phyloP scores from a whole-genome alignment of 1,140 invertebrate genomes.

The Listronotus oregonensis region DNA sequence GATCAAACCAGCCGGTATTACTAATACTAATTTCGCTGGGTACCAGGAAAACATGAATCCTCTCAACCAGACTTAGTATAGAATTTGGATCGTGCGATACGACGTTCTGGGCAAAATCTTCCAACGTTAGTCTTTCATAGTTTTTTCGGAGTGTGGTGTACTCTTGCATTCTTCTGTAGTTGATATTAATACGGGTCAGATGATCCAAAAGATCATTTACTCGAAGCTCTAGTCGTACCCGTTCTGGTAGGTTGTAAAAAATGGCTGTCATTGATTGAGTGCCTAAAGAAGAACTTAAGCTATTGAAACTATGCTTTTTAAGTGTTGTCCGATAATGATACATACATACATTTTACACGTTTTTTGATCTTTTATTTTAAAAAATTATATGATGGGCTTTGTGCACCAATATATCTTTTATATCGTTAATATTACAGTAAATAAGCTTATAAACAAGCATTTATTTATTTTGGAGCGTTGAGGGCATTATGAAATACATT shows the following conservation, averaged over 20 bases:
- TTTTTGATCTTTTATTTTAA: no score
- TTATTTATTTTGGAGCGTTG: no score
- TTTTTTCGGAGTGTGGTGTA: slow-evolving; percentile 55
- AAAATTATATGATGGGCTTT: no score
- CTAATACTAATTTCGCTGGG: slow-evolving; percentile 55
- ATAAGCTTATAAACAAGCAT: no score
- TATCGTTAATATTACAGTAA: no score
- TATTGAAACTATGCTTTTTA: no score
- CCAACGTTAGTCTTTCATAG: slow-evolving; percentile 67
- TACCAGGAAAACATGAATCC: slow-evolving; percentile 65
- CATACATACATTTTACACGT: no score
- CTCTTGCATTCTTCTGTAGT: slow-evolving; percentile 61
- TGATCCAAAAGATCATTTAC: slow-evolving; percentile 64
- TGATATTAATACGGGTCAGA: slow-evolving; percentile 62
- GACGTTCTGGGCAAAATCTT: slow-evolving; percentile 69
- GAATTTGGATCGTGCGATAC: slow-evolving; percentile 67
- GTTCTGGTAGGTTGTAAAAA: slow-evolving; percentile 53
- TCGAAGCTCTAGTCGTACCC: slow-evolving; percentile 60
- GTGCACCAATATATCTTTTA: no score
- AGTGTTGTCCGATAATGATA: no score
- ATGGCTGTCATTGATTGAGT: slow-evolving; percentile 51
- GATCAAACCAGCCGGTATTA: slow-evolving; percentile 56
- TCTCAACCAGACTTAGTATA: slow-evolving; percentile 68
- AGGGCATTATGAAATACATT: no score
- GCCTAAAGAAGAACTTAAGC: slow-evolving; percentile 39